A percentile compares a stretch with the other conserved stretches of the same genome.
phyloP scores from a whole-genome alignment of 2,113 vertebrate genomes.

The Phainopepla nitens region DNA sequence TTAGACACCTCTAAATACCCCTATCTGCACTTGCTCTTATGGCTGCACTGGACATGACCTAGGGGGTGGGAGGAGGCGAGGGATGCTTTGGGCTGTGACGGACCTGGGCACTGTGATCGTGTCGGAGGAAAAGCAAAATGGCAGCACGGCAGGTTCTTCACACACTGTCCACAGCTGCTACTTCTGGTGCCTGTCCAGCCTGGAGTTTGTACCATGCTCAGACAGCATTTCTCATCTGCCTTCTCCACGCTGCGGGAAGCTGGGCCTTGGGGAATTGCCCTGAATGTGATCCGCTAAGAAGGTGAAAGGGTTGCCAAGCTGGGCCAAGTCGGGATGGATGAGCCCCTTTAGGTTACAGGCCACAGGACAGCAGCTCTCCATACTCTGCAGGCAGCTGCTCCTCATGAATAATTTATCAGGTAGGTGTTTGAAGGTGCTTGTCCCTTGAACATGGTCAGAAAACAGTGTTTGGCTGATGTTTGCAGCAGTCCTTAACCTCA shows the following conservation, averaged over 20 bases:
- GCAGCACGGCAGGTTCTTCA: not conserved
- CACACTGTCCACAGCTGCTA: not conserved
- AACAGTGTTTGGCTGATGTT: not conserved
- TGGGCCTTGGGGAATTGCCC: not conserved
- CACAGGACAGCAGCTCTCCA: not conserved
- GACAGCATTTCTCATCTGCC: fast-evolving
- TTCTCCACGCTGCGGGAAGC: fast-evolving
- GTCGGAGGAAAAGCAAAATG: not conserved
- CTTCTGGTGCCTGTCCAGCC: not conserved
- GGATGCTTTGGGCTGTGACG: not conserved
- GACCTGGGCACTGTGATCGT: not conserved
- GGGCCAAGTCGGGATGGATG: fast-evolving
- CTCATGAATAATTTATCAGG: not conserved
- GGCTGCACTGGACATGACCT: not conserved
- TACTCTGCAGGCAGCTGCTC: not conserved
- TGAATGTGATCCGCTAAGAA: not conserved
- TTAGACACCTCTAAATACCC: not conserved
- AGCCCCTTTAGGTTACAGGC: not conserved
- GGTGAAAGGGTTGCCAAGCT: not conserved
- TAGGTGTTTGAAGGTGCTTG: not conserved
- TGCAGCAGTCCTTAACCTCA: not conserved
- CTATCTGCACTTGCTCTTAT: not conserved
- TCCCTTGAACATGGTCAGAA: not conserved
- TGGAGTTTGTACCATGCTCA: not conserved
- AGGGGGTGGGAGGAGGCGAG: fast-evolving